phyloP scores from a whole-genome alignment of 2,888 invertebrate genomes.

The Clunio marinus region DNA sequence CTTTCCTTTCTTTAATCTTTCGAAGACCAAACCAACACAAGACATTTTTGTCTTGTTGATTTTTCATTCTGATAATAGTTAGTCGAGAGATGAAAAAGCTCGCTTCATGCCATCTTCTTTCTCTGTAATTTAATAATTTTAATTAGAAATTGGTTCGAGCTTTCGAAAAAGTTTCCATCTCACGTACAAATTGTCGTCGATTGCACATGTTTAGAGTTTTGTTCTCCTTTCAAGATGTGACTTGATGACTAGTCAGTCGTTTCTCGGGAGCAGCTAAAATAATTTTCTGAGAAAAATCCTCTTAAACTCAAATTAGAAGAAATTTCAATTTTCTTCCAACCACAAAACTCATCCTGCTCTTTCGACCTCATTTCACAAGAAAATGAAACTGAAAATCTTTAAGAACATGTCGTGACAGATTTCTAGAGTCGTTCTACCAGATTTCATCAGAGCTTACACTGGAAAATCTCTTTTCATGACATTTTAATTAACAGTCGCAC shows the following conservation, averaged over 20 bases:
- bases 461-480: neutral
- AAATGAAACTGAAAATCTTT: too few relatives aligned
- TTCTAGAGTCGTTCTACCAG: neutral
- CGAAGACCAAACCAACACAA: neutral
- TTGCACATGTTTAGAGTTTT: too few relatives aligned
- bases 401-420: neutral
- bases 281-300: too few relatives aligned
- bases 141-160: too few relatives aligned
- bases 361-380: too few relatives aligned
- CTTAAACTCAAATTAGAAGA: conserved; percentile 2
- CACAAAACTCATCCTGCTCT: neutral
- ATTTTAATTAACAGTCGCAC: neutral
- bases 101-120: neutral
- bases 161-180: too few relatives aligned
- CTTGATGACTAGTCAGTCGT: too few relatives aligned
- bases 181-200: too few relatives aligned
- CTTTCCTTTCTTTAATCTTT: neutral
- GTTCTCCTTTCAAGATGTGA: too few relatives aligned
- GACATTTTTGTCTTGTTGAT: neutral
- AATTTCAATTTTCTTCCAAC: neutral
- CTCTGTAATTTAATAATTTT: conserved; percentile 10
- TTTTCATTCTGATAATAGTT: neutral
- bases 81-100: too few relatives aligned
- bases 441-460: neutral
- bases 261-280: too few relatives aligned